Evolutionary conservation across 2,113 vertebrate species (phyloP), one percentile per base, ranked within the genome.

Genomic region (Misgurnus mizolepis): DNA sequence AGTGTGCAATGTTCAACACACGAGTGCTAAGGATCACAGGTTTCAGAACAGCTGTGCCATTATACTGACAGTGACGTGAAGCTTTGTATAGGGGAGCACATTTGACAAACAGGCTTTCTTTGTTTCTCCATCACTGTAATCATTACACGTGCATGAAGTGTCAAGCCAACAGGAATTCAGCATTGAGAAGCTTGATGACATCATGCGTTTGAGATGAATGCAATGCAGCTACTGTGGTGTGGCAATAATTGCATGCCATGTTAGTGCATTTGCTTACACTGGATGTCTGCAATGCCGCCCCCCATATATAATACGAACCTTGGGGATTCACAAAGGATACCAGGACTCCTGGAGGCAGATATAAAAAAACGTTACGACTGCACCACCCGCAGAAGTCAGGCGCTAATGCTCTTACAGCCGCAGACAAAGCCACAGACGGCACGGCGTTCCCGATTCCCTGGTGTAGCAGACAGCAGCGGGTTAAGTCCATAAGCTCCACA

Each of bases 51-150:
- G 83, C 75, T 66, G 67, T 65, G 34, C 79, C 65, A 84, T 84
- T 84, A 78, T 84, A 74, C 69, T 79, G 68, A 14, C 64, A 81
- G 60, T 79, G 70, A 84, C 73, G 79, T 53, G 47, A 73, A 12
- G 65, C 43, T 64, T 67, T 39, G 67, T 72, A 56, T 69, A 83
- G 43, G 50, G 27, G 78, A 78, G 50, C 75, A 68, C 68, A 65
- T 60, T 80, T 58, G 40, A 17, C n/a, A 68, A 45, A 83, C 72
- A 84, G 68, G 22, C 68, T 53, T 73, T 43, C 49, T 78, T 84
- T 84, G 83, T 84, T 74, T 27, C 22, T 27, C 18, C 47, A 40
- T 27, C 43, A 75, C 62, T 81, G 64, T 56, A 78, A 78, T 78
- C 67, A 75, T 53, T 67, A 81, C 74, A 65, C 65, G 71, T 70